Evolutionary conservation across 2,888 invertebrate genomes (phyloP).

Genomic region (Andrena camellia): DNA sequence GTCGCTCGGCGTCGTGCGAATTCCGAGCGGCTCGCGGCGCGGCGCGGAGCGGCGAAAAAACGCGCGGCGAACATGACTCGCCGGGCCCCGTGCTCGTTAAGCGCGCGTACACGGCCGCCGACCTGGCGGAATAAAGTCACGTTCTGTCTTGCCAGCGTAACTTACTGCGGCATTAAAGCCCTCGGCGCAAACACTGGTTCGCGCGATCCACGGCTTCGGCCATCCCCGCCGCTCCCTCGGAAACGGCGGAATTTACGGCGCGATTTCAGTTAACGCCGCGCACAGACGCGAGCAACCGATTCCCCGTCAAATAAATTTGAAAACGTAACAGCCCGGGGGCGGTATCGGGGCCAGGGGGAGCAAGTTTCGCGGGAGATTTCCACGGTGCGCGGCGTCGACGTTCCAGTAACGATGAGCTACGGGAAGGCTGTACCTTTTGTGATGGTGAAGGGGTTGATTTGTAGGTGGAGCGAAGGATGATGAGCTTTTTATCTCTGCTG

Average conservation of each 20-base stretch:
- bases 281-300: slow-evolving; percentile 22
- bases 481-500: not conserved
- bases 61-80: slow-evolving; percentile 50
- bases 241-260: slow-evolving; percentile 46
- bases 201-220: slow-evolving; percentile 18
- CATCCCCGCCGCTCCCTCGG: slow-evolving; percentile 15
- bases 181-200: slow-evolving; percentile 31
- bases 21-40: slow-evolving; percentile 39
- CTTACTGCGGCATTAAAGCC: slow-evolving; percentile 47
- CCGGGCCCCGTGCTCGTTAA: slow-evolving; percentile 59
- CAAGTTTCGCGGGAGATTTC: slow-evolving; percentile 15
- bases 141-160: slow-evolving; percentile 56
- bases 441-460: no score
- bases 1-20: slow-evolving; percentile 48
- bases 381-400: slow-evolving; percentile 5
- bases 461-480: no score
- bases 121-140: slow-evolving; percentile 62
- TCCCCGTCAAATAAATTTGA: slow-evolving; percentile 39
- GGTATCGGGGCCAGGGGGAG: not conserved
- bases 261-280: slow-evolving; percentile 52
- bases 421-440: no score
- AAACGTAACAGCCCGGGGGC: slow-evolving; percentile 35
- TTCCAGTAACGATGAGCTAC: slow-evolving; percentile 1
- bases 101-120: slow-evolving; percentile 48
- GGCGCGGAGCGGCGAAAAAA: slow-evolving; percentile 41